These are phyloP conservation scores for Sparus aurata DNA, from an alignment of 2,797 vertebrate genomes.

Conservation along the genomic window DNA sequence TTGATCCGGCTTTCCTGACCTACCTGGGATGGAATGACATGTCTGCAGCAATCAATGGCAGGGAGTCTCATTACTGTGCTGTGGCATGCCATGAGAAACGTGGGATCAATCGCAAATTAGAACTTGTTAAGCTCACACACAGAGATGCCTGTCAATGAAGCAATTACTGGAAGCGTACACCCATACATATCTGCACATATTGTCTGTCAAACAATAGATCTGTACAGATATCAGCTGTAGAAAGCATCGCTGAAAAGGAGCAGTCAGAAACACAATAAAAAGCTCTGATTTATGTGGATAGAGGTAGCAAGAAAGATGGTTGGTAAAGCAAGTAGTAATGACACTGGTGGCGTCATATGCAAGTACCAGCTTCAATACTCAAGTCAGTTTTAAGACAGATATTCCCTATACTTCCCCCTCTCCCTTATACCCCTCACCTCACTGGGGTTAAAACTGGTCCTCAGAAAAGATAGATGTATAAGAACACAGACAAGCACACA, in stretches of 20 bases:
- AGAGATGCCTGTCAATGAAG: conserved; percentile 36
- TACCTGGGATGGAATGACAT: conserved; percentile 30
- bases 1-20: conserved; percentile 35
- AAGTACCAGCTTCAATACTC: no score
- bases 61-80: conserved; percentile 38
- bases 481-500: background rate
- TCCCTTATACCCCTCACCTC: background rate
- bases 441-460: background rate
- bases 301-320: no score
- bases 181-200: background rate
- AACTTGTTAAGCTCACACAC: conserved; percentile 19
- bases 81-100: conserved; percentile 8
- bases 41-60: conserved; percentile 44
- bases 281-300: no score
- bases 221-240: background rate
- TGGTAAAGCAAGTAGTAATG: no score
- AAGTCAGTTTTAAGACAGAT: no score
- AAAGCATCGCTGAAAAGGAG: background rate
- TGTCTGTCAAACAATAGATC: conserved; percentile 6
- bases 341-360: no score
- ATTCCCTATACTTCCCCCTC: no score
- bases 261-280: background rate
- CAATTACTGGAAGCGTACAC: conserved; percentile 13
- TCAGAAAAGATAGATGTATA: background rate
- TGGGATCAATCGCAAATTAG: conserved; percentile 42